A percentile compares a stretch with the other conserved stretches of the same genome.
Conservation (phyloP, 2,888 invertebrate species). For the Pseudolycoriella hygida region DNA sequence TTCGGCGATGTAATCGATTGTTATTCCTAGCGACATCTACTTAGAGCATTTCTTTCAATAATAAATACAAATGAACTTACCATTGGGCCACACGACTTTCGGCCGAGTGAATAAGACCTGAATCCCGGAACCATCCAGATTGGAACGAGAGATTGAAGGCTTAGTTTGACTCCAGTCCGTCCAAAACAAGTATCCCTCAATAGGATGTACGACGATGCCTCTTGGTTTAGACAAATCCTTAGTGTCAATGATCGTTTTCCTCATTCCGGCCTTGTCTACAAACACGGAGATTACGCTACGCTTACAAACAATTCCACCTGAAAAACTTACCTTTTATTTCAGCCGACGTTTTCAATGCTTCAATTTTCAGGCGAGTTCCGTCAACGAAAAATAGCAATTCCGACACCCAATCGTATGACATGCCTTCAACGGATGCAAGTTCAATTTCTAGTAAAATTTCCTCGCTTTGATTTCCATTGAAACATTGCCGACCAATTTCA, state of each 20-base stretch:
- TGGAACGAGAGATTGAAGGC: slow-evolving; percentile 61
- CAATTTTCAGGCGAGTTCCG: slow-evolving; percentile 58
- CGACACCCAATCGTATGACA: slow-evolving; percentile 80
- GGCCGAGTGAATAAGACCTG: slow-evolving; percentile 44
- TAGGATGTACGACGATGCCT: slow-evolving; percentile 70
- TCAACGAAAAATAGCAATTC: slow-evolving; percentile 78
- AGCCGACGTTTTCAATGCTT: slow-evolving; percentile 48
- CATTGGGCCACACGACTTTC: slow-evolving; percentile 70
- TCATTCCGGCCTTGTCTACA: slow-evolving; percentile 41
- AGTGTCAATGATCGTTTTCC: slow-evolving; percentile 54
- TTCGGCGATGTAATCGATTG: slow-evolving; percentile 66
- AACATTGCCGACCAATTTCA: slow-evolving; percentile 56
- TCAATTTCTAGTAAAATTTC: slow-evolving; percentile 59
- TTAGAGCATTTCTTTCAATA: no score
- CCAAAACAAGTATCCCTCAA: slow-evolving; percentile 64
- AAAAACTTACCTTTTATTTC: slow-evolving; percentile 10
- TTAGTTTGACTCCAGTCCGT: slow-evolving; percentile 71
- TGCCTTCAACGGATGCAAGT: slow-evolving; percentile 66
- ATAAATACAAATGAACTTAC: no score
- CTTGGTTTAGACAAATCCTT: slow-evolving; percentile 51
- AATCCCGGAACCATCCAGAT: slow-evolving; percentile 57
- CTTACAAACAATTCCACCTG: background rate
- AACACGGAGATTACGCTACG: slow-evolving; percentile 30
- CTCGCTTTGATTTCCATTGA: slow-evolving; percentile 43
- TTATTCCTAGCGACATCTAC: no score